phyloP scores from a whole-genome alignment of 2,888 invertebrate species.

The Athripsodes cinereus region DNA sequence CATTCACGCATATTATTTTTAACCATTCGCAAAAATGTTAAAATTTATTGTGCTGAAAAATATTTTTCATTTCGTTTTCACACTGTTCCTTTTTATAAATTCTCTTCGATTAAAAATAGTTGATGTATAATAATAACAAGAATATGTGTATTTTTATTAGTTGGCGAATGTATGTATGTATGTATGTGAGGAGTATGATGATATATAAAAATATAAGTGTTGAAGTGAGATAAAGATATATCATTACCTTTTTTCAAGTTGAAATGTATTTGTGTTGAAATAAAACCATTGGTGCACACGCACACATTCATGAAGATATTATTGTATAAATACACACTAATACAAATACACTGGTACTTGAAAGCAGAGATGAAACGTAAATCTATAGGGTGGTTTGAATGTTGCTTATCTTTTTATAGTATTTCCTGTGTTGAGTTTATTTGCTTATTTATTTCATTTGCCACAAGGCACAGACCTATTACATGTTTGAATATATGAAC shows the following conservation, averaged over 20 bases:
- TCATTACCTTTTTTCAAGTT: not conserved
- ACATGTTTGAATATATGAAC: too few relatives aligned
- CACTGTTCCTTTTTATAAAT: not conserved
- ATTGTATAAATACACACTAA: constrained; percentile 4
- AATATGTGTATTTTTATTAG: not conserved
- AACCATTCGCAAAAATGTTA: too few relatives aligned
- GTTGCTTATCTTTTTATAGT: too few relatives aligned
- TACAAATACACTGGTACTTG: constrained; percentile 4
- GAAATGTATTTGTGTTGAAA: constrained; percentile 1
- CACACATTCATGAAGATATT: not conserved
- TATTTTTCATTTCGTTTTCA: too few relatives aligned
- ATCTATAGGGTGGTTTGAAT: constrained; percentile 5
- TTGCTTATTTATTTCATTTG: too few relatives aligned
- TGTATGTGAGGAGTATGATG: not conserved
- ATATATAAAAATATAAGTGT: not conserved
- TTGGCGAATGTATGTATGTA: not conserved
- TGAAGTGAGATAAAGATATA: not conserved
- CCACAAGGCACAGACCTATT: too few relatives aligned
- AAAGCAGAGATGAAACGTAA: constrained; percentile 4
- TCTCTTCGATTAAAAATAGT: not conserved
- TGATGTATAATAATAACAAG: not conserved
- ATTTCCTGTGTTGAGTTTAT: too few relatives aligned
- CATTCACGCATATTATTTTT: too few relatives aligned
- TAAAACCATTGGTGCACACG: not conserved
- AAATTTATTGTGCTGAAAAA: too few relatives aligned